Evolutionary conservation across 1,140 invertebrate genomes (phyloP).

Genomic region (Sitobion miscanthi): DNA sequence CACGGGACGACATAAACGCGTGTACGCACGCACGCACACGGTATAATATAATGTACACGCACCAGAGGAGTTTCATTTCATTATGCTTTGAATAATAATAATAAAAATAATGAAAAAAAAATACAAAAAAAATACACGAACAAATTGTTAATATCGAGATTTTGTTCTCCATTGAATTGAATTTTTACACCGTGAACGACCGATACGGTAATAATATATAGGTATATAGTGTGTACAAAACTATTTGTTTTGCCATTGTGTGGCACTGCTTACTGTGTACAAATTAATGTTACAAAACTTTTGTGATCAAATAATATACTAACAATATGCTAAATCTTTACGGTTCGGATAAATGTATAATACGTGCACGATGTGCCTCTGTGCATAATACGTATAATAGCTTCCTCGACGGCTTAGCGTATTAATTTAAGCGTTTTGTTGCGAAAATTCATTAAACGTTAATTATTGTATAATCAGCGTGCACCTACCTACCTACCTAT

Average conservation of each 20-base stretch:
- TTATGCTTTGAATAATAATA: slow-evolving; percentile 11
- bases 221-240: neutral
- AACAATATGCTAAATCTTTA: neutral
- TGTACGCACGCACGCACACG: neutral
- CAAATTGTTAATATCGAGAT: neutral
- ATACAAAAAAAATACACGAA: neutral
- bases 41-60: neutral
- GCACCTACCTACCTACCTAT: neutral
- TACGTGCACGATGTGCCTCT: too few species aligned
- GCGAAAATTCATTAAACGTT: neutral
- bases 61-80: slow-evolving; percentile 4
- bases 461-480: neutral
- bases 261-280: too few species aligned
- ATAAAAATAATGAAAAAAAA: neutral
- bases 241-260: too few species aligned
- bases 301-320: neutral
- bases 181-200: neutral
- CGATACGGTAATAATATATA: neutral
- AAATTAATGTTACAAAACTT: neutral
- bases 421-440: neutral
- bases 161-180: neutral
- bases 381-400: neutral
- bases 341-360: neutral
- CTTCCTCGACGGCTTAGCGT: neutral
- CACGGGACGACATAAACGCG: neutral